Conservation (phyloP, 2,113 vertebrate genomes). For the Riparia riparia region DNA sequence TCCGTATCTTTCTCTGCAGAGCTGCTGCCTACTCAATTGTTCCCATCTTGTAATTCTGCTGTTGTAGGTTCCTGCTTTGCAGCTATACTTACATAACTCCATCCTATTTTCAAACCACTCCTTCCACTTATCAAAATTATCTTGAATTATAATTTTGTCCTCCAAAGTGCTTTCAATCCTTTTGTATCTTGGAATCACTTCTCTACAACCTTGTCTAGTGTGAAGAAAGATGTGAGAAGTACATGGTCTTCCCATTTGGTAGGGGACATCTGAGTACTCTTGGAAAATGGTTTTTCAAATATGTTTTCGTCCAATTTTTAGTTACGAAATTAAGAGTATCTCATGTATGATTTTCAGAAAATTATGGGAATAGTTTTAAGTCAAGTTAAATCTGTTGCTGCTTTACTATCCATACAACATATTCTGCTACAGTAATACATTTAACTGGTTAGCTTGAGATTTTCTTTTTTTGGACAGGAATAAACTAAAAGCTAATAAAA, state of each 20-base stretch:
- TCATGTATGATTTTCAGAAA: neutral
- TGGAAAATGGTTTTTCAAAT: neutral
- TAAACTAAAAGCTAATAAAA: neutral
- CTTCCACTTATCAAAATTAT: neutral
- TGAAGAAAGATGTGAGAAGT: neutral
- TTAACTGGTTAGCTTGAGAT: neutral
- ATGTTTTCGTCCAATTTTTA: neutral
- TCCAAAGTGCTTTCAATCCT: neutral
- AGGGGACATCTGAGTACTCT: neutral
- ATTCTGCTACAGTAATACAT: neutral
- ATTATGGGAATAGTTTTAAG: neutral
- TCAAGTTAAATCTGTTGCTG: neutral
- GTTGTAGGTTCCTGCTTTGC: conserved; percentile 57
- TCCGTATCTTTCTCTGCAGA: conserved; percentile 22
- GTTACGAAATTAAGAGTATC: neutral
- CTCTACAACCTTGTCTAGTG: neutral
- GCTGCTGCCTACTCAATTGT: conserved; percentile 68
- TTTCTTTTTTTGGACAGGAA: neutral
- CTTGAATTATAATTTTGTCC: neutral
- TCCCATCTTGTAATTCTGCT: conserved; percentile 58
- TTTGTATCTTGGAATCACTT: neutral
- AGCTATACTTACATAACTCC: conserved; percentile 60
- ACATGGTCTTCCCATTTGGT: neutral
- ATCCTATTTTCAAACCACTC: conserved; percentile 44
- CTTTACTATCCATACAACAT: neutral